These are phyloP conservation scores for Tenualosa thibaudeaui DNA, from an alignment of 2,797 vertebrate species.

Conservation along the genomic window DNA sequence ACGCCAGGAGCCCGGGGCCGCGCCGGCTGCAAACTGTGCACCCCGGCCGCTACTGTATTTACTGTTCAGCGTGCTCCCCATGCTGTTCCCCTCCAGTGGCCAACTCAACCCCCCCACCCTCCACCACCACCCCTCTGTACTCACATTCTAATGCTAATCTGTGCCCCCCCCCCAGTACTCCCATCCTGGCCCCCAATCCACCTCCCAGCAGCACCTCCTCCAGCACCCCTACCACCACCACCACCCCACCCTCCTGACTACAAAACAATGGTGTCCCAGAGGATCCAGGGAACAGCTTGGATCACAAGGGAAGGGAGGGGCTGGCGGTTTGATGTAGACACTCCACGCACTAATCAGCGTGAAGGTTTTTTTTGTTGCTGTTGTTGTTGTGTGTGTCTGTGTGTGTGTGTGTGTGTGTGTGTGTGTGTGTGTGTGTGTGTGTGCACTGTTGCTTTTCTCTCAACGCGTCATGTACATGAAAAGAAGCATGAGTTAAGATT, in stretches of 20 bases:
- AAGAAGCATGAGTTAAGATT: conserved; percentile 42
- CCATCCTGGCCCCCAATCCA: background rate
- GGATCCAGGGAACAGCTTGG: conserved; percentile 20
- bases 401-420: conserved; percentile 2
- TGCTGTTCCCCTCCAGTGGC: conserved; percentile 29
- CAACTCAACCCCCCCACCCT: conserved; percentile 1
- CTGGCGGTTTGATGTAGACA: conserved; percentile 40
- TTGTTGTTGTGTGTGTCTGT: background rate
- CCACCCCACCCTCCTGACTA: conserved; percentile 3
- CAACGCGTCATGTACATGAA: conserved; percentile 47
- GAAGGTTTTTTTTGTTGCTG: conserved; percentile 39
- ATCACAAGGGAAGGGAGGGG: conserved; percentile 29
- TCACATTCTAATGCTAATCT: conserved; percentile 52
- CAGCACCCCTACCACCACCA: background rate
- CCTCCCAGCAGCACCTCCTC: background rate
- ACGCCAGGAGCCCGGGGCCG: conserved; percentile 36
- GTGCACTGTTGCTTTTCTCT: background rate
- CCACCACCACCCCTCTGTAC: conserved; percentile 34
- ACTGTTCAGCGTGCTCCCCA: conserved; percentile 37
- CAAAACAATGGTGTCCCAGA: conserved; percentile 19
- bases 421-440: background rate
- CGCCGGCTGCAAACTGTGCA: conserved; percentile 37
- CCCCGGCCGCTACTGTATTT: conserved; percentile 47
- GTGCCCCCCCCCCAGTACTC: conserved; percentile 10
- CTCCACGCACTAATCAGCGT: conserved; percentile 42